phyloP scores from a whole-genome alignment of 2,888 invertebrate genomes.

The Caenorhabditis sp. region DNA sequence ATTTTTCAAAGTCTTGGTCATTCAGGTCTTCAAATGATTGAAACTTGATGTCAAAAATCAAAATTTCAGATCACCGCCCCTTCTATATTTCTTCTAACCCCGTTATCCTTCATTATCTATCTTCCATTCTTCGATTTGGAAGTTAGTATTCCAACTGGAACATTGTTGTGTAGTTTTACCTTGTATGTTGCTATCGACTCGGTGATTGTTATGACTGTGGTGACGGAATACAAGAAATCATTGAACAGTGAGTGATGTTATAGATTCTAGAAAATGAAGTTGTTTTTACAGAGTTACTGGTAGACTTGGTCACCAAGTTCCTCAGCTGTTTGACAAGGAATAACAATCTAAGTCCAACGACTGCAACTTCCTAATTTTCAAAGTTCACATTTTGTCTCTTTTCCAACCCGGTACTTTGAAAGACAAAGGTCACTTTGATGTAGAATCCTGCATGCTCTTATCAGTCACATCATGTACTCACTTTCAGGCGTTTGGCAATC shows the following conservation, averaged over 20 bases:
- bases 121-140: constrained; percentile 7
- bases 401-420: constrained; percentile 7
- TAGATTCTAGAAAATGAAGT: too few species aligned
- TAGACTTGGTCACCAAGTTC: background rate
- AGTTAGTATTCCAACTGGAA: background rate
- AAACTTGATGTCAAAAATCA: too few species aligned
- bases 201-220: constrained; percentile 10
- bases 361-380: background rate
- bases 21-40: background rate
- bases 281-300: constrained; percentile 2
- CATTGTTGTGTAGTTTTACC: constrained; percentile 10
- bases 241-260: background rate
- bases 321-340: background rate
- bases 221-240: background rate
- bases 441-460: constrained; percentile 44
- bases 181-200: constrained; percentile 5
- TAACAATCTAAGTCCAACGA: background rate
- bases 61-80: background rate
- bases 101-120: constrained; percentile 6
- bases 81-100: background rate
- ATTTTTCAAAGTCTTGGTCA: constrained; percentile 1
- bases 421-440: background rate
- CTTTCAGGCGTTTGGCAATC: too few species aligned
- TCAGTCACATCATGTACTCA: constrained; percentile 24
- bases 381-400: background rate